These are phyloP conservation scores for Nothobranchius furzeri DNA, from an alignment of 2,113 vertebrate genomes.

Conservation along the genomic window DNA sequence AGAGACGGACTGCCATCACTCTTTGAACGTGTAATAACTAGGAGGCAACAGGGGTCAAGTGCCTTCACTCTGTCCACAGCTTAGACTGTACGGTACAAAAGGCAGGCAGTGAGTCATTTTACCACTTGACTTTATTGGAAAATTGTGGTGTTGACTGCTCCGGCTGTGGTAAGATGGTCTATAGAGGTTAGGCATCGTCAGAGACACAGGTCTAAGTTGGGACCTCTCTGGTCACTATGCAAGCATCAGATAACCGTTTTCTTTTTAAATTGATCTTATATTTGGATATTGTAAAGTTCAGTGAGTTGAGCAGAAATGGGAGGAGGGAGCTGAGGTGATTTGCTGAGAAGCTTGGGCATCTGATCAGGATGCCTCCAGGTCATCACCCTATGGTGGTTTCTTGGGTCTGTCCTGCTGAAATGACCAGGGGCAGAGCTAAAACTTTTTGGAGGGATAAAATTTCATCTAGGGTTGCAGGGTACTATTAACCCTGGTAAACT, in stretches of 20 bases:
- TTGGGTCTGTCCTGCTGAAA: no score
- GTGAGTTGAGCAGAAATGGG: background rate
- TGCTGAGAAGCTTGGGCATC: no score
- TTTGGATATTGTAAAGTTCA: background rate
- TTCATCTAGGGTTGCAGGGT: no score
- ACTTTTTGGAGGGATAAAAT: no score
- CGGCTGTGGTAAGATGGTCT: constrained; percentile 10
- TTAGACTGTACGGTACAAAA: constrained; percentile 57
- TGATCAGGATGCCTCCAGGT: no score
- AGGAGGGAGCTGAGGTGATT: no score
- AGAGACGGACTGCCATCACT: constrained; percentile 29
- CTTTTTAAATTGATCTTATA: no score
- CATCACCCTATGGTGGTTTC: no score
- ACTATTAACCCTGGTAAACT: no score
- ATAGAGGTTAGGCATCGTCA: constrained; percentile 30
- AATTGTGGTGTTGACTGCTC: constrained; percentile 42
- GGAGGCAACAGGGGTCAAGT: constrained; percentile 58
- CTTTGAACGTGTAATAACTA: constrained; percentile 60
- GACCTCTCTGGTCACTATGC: background rate
- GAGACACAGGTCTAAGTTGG: constrained; percentile 18
- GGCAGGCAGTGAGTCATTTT: constrained; percentile 40
- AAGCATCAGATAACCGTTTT: background rate
- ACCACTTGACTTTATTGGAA: constrained; percentile 54
- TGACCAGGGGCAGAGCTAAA: no score
- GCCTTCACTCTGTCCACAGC: constrained; percentile 40